A percentile compares a stretch with the other conserved stretches of the same genome.
Conservation (phyloP, 2,113 vertebrate genomes). For the Neolamprologus sp. region DNA sequence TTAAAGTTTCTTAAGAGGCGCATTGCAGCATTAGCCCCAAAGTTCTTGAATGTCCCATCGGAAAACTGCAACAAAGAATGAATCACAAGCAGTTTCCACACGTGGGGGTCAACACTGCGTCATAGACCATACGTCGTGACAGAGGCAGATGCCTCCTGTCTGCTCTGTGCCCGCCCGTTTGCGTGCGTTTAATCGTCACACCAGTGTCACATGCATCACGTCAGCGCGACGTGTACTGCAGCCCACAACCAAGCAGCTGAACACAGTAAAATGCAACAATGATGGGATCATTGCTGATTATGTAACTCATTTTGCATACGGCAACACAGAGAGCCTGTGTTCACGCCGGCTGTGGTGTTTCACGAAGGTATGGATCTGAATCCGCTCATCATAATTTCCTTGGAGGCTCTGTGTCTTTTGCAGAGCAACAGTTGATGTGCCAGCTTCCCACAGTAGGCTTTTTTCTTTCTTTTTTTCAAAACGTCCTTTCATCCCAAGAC, state of each 20-base stretch:
- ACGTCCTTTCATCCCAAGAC: neutral
- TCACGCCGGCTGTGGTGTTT: neutral
- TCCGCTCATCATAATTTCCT: neutral
- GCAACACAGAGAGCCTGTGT: neutral
- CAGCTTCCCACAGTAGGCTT: neutral
- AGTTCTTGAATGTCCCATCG: neutral
- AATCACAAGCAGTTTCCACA: neutral
- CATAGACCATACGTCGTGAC: neutral
- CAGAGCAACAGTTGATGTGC: constrained; percentile 24
- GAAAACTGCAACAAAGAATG: neutral
- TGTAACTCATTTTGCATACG: neutral
- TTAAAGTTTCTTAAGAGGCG: neutral
- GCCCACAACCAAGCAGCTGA: constrained; percentile 34
- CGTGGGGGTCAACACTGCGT: constrained; percentile 17
- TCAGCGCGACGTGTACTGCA: constrained; percentile 11
- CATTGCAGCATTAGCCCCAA: neutral
- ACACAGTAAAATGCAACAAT: constrained; percentile 2
- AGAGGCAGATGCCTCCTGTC: constrained; percentile 41
- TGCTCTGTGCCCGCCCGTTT: neutral
- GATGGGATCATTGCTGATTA: constrained; percentile 7
- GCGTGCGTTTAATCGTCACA: constrained; percentile 35
- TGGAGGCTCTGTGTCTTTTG: neutral
- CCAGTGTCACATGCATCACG: constrained; percentile 50
- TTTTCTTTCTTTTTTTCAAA: neutral
- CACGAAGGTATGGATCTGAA: neutral